Percentiles rank a stretch among this genome's conserved stretches.
These are phyloP conservation scores for Danio tinwini DNA, from an alignment of 2,797 vertebrate species.

Conservation along the genomic window DNA sequence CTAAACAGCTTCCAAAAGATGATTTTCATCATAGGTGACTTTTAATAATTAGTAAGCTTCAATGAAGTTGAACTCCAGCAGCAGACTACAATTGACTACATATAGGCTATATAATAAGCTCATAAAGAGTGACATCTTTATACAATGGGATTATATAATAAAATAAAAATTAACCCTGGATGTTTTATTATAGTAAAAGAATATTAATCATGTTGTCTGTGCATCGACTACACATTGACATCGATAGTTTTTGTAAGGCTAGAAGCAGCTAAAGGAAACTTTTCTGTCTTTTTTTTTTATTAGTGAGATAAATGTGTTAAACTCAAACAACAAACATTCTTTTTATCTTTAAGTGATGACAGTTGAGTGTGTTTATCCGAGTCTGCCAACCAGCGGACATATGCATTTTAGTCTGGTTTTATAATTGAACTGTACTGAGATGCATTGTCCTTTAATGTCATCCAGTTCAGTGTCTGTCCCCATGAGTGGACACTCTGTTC, in stretches of 20 bases:
- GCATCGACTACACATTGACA: too few species aligned
- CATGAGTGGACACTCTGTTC: neutral
- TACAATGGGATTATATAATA: neutral
- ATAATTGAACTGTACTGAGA: neutral
- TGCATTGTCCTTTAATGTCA: neutral
- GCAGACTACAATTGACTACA: neutral
- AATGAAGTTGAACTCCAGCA: neutral
- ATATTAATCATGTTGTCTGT: too few species aligned
- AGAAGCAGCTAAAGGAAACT: neutral
- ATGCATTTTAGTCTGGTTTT: neutral
- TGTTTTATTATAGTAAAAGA: too few species aligned
- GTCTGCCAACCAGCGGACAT: too few species aligned
- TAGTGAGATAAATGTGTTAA: neutral
- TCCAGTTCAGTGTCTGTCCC: neutral
- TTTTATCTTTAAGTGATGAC: constrained; percentile 19
- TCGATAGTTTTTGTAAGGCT: neutral
- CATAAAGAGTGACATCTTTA: neutral
- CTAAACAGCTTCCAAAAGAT: too few species aligned
- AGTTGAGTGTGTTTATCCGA: neutral
- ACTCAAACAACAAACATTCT: neutral
- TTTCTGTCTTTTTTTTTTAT: neutral
- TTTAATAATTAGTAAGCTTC: neutral
- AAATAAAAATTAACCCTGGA: too few species aligned
- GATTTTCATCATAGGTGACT: too few species aligned
- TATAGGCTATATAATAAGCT: neutral